Conservation (phyloP, 1,140 invertebrate species). For the Leptinotarsa undecemlineata region DNA sequence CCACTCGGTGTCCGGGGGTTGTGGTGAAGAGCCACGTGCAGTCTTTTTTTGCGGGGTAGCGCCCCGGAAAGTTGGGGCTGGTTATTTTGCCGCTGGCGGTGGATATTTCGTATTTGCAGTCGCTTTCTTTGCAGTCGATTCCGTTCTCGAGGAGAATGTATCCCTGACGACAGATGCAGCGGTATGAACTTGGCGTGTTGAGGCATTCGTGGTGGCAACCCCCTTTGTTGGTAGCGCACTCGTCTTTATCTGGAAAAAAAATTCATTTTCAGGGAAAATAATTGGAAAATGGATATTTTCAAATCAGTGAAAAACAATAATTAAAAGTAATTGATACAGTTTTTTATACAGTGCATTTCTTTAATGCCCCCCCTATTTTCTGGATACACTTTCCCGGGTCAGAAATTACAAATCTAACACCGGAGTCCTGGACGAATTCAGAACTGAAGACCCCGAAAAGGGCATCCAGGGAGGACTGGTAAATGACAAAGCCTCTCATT, state of each 20-base stretch:
- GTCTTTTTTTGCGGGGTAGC: constrained; percentile 92
- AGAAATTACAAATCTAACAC: too few relatives aligned
- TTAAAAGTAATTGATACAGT: too few relatives aligned
- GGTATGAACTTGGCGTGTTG: constrained; percentile 93
- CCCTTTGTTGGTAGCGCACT: constrained; percentile 92
- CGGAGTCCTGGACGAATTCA: too few relatives aligned
- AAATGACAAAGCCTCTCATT: too few relatives aligned
- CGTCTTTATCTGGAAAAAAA: constrained; percentile 80
- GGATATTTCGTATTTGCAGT: constrained; percentile 78
- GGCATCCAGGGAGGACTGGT: too few relatives aligned
- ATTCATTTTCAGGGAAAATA: neutral
- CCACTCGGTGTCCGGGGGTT: constrained; percentile 93
- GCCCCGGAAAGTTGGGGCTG: constrained; percentile 91
- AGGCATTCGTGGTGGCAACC: constrained; percentile 96
- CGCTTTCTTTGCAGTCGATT: constrained; percentile 94
- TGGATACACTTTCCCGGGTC: too few relatives aligned
- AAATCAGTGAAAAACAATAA: too few relatives aligned
- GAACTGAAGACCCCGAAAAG: too few relatives aligned
- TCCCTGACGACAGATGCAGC: constrained; percentile 92
- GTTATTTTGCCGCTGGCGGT: constrained; percentile 78
- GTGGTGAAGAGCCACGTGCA: constrained; percentile 97
- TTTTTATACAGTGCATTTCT: too few relatives aligned
- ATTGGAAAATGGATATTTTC: neutral
- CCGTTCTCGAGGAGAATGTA: constrained; percentile 93
- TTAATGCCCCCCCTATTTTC: too few relatives aligned